Base-by-base conservation (phyloP, 2,888 invertebrate species). In the Pedicia rivosa region DNA sequence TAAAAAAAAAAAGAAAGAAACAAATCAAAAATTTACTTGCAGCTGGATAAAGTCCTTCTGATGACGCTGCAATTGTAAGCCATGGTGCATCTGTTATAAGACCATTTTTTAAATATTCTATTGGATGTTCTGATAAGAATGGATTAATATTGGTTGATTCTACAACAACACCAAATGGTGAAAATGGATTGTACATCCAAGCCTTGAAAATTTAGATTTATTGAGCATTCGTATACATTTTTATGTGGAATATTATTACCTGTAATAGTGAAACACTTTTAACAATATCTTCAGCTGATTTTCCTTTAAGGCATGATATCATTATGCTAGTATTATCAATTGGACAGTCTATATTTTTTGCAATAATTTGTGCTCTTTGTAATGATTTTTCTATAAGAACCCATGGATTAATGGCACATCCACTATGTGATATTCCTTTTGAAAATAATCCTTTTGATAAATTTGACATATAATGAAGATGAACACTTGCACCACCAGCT, bases 11-110 rank as follows among this genome's bases (percentile, higher is more conserved):
- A 24, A 24, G 3, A 10, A 24, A 45, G 36, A 63, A 44, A 12
- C 66, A 54, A 32, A 6, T 8, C 8, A n/a, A n/a, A n/a, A 5
- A 8, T 8, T 20, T 20, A 20, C 59, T 61, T 48, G 48, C 42
- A 28, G 70, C 76, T 19, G 80, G 79, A 48, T 76, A 80, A 14
- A 79, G 61, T 38, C 83, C 83, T 55, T 84, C 84, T 35, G 78
- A 71, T 15, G 70, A 67, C 0, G 74, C 72, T 33, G 75, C 67
- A 3, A 75, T 72, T 2, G 72, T 65, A 37, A 83, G 66, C 66
- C 80, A 75, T 1, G 84, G 84, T 7, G 77, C 47, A 41, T 74
- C 67, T n/a, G 68, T 63, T 46, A 74, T 70, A 22, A 66, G 59
- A 0, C 75, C 75, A 7, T 65, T 61, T 40, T 55, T 64, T 2